Evolutionary conservation across 2,888 invertebrate genomes (phyloP), one percentile per base, ranked within the genome.

Genomic region (Cordylochernes scorpioides): DNA sequence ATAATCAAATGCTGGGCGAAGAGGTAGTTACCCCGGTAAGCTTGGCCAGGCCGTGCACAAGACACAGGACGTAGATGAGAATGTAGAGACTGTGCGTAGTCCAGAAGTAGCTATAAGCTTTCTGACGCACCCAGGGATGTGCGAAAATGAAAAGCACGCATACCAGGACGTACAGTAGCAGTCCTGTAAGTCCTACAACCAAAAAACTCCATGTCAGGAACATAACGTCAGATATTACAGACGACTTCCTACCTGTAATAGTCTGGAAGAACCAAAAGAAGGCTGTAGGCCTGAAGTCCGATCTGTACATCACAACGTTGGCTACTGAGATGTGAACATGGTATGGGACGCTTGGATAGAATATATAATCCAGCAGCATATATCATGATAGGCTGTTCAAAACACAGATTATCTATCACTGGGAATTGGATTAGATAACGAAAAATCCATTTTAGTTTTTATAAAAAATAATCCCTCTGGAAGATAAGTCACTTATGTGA

Each of bases 81-180:
- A 84, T 66, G 49, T 88, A 82, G 4, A 88, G 61, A 8, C 77
- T 71, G 53, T 91, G 88, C 28, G 86, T 75, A 35, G 71, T 68
- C 75, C 88, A 88, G 56, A 88, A 88, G 59, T 77, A 86, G 36
- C 78, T 78, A 53, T 84, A 88, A 0, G 86, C 86, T 44, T 75
- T 72, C 51, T 80, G 77, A 26, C 88, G 64, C 34, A 88, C 74
- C 4, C 68, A 68, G 0, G 86, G 84, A 56, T 86, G 82, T 0
- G 88, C 84, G 50, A 91, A 91, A n/a, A 84, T 73, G 49, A 86
- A 84, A 43, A 91, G 88, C 30, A 86, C 71, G 50, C 77, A 74
- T 74, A 86, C 84, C 29, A 84, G 69, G 29, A 75, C 61, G 49
- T 82, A 86, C 1, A 88, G 59, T 2, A 78, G 48, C 1, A 88